Percentiles rank a stretch among this genome's conserved stretches.
Evolutionary conservation across 2,888 invertebrate genomes (phyloP).

Genomic region (Heterodera filipjevi): DNA sequence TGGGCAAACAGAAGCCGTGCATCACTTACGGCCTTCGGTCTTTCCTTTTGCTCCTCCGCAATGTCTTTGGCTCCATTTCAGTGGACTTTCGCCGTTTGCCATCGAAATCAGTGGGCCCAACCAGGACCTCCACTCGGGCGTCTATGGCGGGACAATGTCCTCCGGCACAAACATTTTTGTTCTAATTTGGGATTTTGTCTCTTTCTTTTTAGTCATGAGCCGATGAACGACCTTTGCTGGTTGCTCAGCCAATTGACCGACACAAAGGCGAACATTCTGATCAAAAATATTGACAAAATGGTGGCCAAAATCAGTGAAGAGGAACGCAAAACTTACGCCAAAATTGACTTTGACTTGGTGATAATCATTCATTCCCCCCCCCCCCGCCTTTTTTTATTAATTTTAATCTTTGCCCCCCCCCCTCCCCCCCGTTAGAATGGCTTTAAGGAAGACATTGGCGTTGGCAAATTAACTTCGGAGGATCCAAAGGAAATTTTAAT

Average conservation of each 20-base stretch:
- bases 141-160: constrained; percentile 88
- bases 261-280: constrained; percentile 81
- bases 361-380: no score
- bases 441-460: constrained; percentile 77
- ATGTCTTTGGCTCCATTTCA: constrained; percentile 54
- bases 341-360: constrained; percentile 82
- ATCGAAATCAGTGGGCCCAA: constrained; percentile 78
- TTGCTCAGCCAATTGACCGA: constrained; percentile 83
- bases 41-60: background rate
- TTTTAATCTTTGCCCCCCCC: background rate
- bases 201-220: constrained; percentile 72
- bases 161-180: background rate
- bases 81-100: constrained; percentile 80
- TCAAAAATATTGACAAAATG: constrained; percentile 77
- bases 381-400: background rate
- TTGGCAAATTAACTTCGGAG: constrained; percentile 73
- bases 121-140: constrained; percentile 93
- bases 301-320: constrained; percentile 72
- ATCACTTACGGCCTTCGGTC: constrained; percentile 85
- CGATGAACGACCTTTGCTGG: constrained; percentile 87
- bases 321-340: constrained; percentile 74
- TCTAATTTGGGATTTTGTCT: background rate
- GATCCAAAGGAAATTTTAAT: constrained; percentile 79
- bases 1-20: constrained; percentile 94
- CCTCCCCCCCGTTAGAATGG: constrained; percentile 68